Evolutionary conservation across 2,888 invertebrate genomes (phyloP).

Genomic region (Aporophyla lueneburgensis): DNA sequence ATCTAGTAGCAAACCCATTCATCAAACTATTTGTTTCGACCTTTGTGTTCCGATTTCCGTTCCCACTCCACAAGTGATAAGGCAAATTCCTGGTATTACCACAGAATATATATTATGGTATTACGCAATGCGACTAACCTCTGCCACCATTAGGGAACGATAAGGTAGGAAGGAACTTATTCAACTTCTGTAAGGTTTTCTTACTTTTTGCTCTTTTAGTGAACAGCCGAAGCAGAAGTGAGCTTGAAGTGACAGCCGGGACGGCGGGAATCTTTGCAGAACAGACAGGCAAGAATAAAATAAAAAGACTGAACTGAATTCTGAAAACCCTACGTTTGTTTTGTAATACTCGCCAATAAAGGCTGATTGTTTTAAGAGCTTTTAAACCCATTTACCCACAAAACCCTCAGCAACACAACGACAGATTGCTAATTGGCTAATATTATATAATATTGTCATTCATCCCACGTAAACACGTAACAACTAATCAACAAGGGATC

Average conservation of each 20-base stretch:
- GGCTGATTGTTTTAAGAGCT: neutral
- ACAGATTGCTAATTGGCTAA: neutral
- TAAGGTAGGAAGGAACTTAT: conserved; percentile 13
- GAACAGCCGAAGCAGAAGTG: too few species aligned
- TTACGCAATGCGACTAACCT: conserved; percentile 30
- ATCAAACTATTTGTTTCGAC: neutral
- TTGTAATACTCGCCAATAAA: neutral
- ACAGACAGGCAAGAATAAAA: neutral
- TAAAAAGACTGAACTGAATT: neutral
- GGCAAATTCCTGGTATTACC: conserved; percentile 19
- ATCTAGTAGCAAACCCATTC: neutral
- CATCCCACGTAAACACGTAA: conserved; percentile 11
- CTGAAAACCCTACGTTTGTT: neutral
- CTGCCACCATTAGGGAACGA: conserved; percentile 6
- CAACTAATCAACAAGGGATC: conserved; percentile 42
- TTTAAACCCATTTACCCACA: conserved; percentile 1
- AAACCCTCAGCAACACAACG: neutral
- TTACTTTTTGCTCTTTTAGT: neutral
- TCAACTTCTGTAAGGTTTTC: neutral
- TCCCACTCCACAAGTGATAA: conserved; percentile 18
- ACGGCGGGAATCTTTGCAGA: neutral
- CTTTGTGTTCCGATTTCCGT: neutral
- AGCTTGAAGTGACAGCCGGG: neutral
- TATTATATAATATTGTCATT: conserved; percentile 18
- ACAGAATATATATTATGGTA: too few species aligned